Base-by-base conservation (phyloP, 2,888 invertebrate species). In the Idaea biselata region DNA sequence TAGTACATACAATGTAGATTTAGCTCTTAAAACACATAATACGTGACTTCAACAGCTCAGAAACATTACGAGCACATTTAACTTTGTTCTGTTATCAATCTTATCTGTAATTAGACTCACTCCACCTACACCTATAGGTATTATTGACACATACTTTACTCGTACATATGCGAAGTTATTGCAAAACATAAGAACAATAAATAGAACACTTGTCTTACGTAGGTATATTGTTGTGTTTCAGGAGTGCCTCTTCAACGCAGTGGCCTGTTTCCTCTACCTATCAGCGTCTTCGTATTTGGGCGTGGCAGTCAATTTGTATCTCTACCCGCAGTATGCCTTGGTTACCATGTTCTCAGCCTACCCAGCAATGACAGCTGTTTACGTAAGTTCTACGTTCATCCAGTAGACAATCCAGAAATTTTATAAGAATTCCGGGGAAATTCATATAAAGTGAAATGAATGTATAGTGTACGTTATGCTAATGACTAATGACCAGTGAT, bases 341-440 rank as follows among this genome's bases (percentile, higher is more conserved):
- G 87, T 94, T 63, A 95, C 94, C 56, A 96, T 97, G 70, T 96
- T 96, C 79, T 95, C 97, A 78, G 96, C 96, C 16, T 97, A 97
- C 89, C 97, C 97, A n/a, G 96, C 97, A 1, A 96, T 97, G 96
- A 96, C 96, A 32, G 96, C 96, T 0, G 95, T 96, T 71, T 97
- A 97, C 84, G 97, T 97, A 91, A 96, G 96, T 95, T 7, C 25
- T 25, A 25, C 25, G 25, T 25, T 25, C 25, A 3, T 25, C 25
- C 25, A 25, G 25, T 25, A 5, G 5, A 25, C 25, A 25, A 5
- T 25, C 25, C 25, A 25, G 25, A n/a, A n/a, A n/a, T n/a, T n/a
- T n/a, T n/a, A n/a, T n/a, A n/a, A n/a, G n/a, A n/a, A n/a, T n/a
- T n/a, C n/a, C n/a, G n/a, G n/a, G n/a, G n/a, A n/a, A n/a, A n/a